phyloP scores from a whole-genome alignment of 2,113 vertebrate genomes.

The Dicaeum eximium region DNA sequence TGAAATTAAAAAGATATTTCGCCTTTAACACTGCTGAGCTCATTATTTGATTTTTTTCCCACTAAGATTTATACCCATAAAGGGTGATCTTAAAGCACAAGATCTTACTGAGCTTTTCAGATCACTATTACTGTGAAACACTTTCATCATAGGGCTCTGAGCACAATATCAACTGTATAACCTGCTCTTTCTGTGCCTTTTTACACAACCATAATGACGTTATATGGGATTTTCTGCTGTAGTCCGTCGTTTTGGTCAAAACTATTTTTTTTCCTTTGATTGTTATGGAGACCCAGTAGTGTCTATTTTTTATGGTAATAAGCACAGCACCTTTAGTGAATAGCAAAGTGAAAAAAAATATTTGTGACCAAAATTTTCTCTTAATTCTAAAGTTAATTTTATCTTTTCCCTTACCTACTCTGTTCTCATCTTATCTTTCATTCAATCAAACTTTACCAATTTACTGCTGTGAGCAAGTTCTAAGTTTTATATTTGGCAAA shows the following conservation, averaged over 20 bases:
- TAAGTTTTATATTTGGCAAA: constrained; percentile 25
- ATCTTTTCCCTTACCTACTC: neutral
- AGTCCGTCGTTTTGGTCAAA: neutral
- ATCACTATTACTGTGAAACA: neutral
- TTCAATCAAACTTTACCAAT: neutral
- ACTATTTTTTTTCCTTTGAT: neutral
- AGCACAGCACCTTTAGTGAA: neutral
- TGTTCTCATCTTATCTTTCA: neutral
- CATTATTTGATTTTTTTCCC: neutral
- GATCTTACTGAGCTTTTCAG: neutral
- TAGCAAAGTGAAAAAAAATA: neutral
- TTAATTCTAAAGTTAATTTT: neutral
- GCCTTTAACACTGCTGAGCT: neutral
- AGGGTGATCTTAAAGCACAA: neutral
- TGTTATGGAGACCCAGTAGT: neutral
- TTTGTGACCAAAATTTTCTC: neutral
- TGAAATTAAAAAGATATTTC: neutral
- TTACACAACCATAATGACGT: neutral
- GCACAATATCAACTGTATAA: neutral
- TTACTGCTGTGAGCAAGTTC: neutral
- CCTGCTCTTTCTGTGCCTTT: neutral
- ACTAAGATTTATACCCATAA: neutral
- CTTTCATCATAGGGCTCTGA: neutral
- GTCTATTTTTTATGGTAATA: neutral
- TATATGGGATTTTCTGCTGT: neutral